Conservation (phyloP, 2,888 invertebrate species). For the Charanyca ferruginea region DNA sequence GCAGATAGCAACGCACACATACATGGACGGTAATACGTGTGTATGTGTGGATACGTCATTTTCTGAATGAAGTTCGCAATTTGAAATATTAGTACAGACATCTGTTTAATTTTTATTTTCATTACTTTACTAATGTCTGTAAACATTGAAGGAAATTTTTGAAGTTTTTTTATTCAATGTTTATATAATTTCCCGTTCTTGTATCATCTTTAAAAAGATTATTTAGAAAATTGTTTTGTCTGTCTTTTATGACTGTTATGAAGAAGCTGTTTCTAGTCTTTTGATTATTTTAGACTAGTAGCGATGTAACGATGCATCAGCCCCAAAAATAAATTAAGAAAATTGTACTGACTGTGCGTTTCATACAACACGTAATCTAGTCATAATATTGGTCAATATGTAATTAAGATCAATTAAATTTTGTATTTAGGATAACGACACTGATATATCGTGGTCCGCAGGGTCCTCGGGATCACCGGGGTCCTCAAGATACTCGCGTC, state of each 20-base stretch:
- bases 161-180: constrained; percentile 29
- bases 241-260: constrained; percentile 31
- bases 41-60: constrained; percentile 37
- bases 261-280: neutral
- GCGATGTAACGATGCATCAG: too few species aligned
- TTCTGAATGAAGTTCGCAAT: constrained; percentile 47
- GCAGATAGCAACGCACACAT: neutral
- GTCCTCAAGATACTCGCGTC: too few species aligned
- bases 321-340: too few species aligned
- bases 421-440: too few species aligned
- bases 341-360: too few species aligned
- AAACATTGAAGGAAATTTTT: constrained; percentile 46
- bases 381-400: too few species aligned
- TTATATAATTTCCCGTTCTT: constrained; percentile 35
- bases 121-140: constrained; percentile 17
- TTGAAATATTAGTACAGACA: constrained; percentile 26
- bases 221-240: constrained; percentile 41
- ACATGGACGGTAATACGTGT: too few species aligned
- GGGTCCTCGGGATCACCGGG: too few species aligned
- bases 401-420: too few species aligned
- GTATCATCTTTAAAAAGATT: constrained; percentile 30
- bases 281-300: too few species aligned
- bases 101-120: constrained; percentile 33
- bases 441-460: too few species aligned
- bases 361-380: too few species aligned